phyloP scores from a whole-genome alignment of 2,113 vertebrate species.

The Gymnocephalus cernua region DNA sequence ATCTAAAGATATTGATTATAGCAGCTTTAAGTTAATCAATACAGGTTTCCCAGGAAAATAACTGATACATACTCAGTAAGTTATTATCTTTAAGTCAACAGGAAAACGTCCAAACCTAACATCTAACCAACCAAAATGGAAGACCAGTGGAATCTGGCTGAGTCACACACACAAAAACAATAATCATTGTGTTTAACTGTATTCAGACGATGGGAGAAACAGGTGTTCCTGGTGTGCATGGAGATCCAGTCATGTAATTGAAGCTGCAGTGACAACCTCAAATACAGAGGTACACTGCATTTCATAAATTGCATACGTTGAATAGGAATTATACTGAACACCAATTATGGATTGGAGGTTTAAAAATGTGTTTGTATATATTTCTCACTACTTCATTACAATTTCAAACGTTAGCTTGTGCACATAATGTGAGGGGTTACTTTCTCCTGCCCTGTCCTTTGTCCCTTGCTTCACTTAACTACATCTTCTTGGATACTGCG shows the following conservation, averaged over 20 bases:
- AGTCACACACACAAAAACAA: background rate
- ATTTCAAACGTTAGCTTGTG: background rate
- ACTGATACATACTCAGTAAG: no score
- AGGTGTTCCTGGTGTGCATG: background rate
- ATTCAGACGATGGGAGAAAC: background rate
- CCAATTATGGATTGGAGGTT: background rate
- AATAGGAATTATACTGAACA: background rate
- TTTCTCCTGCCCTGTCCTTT: conserved; percentile 34
- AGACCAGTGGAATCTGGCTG: background rate
- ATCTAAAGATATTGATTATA: background rate
- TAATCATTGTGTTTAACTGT: background rate
- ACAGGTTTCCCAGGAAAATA: background rate
- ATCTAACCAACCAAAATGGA: background rate
- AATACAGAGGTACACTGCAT: no score
- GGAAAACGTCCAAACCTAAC: background rate
- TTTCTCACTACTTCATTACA: background rate
- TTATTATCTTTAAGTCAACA: background rate
- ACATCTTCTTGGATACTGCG: background rate
- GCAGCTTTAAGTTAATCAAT: background rate
- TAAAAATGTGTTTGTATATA: background rate
- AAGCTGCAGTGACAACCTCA: background rate
- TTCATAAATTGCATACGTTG: background rate
- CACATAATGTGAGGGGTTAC: background rate
- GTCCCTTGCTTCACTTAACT: conserved; percentile 21
- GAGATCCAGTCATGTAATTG: background rate